Evolutionary conservation across 1,140 invertebrate genomes (phyloP).

Genomic region (Drosophila kurseongensis): DNA sequence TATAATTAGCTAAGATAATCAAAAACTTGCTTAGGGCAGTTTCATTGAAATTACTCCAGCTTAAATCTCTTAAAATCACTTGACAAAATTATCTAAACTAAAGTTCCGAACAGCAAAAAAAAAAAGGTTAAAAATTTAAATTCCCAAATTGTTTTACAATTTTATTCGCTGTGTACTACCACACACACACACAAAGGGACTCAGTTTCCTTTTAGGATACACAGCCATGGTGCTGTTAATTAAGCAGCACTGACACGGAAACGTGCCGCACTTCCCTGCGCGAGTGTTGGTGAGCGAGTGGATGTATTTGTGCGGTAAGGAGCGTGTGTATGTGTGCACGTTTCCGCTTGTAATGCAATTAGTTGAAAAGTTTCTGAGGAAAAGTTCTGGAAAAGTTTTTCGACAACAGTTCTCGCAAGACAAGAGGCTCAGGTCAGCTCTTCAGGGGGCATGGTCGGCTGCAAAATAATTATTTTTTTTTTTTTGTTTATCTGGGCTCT

Average conservation of each 20-base stretch:
- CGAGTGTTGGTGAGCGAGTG: constrained; percentile 8
- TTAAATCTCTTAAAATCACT: too few species aligned
- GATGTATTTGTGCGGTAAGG: background rate
- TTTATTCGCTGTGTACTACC: background rate
- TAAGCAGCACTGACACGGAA: constrained; percentile 71
- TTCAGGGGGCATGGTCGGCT: constrained; percentile 4
- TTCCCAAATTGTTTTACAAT: too few species aligned
- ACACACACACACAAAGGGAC: constrained; percentile 10
- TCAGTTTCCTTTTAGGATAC: constrained; percentile 39
- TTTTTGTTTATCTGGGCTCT: constrained; percentile 17
- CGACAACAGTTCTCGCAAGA: constrained; percentile 60
- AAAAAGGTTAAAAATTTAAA: too few species aligned
- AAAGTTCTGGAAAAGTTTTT: constrained; percentile 61
- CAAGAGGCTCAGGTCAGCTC: constrained; percentile 6
- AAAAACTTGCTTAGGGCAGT: too few species aligned
- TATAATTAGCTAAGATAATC: too few species aligned
- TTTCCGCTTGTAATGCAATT: constrained; percentile 82
- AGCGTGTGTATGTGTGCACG: constrained; percentile 45
- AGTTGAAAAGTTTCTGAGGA: constrained; percentile 73
- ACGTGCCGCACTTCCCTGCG: constrained; percentile 34
- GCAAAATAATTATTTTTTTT: constrained; percentile 23
- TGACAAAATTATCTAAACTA: too few species aligned
- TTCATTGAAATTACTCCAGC: too few species aligned
- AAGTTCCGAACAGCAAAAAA: too few species aligned
- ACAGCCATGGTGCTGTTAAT: constrained; percentile 63